A percentile compares a stretch with the other conserved stretches of the same genome.
These are phyloP conservation scores for Nomada ruficornis DNA, from an alignment of 2,888 invertebrate genomes.

Conservation along the genomic window DNA sequence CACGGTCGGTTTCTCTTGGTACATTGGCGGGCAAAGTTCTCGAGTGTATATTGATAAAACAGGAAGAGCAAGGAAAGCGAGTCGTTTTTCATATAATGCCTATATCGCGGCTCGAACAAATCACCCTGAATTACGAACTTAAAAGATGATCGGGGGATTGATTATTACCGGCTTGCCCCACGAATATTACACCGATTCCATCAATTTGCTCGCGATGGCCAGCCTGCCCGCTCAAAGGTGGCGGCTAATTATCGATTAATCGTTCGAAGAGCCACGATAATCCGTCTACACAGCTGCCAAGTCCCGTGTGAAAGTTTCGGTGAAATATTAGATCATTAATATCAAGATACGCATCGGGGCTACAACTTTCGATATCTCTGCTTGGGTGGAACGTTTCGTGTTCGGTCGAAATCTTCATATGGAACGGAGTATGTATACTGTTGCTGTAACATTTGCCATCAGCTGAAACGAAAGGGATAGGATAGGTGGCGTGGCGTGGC, in stretches of 20 bases:
- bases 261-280: conserved; percentile 8
- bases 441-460: background rate
- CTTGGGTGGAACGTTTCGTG: background rate
- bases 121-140: background rate
- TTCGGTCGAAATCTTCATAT: background rate
- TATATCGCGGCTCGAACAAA: conserved; percentile 18
- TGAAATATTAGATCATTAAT: background rate
- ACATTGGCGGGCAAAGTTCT: background rate
- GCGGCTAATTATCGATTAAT: conserved; percentile 66
- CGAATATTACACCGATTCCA: conserved; percentile 58
- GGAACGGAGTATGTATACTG: too few species aligned
- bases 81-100: background rate
- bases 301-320: conserved; percentile 67
- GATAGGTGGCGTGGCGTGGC: background rate
- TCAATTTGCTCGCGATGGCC: conserved; percentile 49
- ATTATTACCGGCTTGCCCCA: conserved; percentile 7
- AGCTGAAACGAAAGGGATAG: conserved; percentile 13
- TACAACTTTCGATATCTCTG: too few species aligned
- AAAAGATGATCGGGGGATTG: conserved; percentile 34
- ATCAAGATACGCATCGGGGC: too few species aligned
- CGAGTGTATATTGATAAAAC: background rate
- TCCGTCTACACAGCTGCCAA: conserved; percentile 19
- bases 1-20: conserved; percentile 20
- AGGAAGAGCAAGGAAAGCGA: conserved; percentile 9
- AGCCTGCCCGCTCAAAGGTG: conserved; percentile 15